These are phyloP conservation scores for Drosophila ercepeae DNA, from an alignment of 1,140 invertebrate species.

Conservation along the genomic window DNA sequence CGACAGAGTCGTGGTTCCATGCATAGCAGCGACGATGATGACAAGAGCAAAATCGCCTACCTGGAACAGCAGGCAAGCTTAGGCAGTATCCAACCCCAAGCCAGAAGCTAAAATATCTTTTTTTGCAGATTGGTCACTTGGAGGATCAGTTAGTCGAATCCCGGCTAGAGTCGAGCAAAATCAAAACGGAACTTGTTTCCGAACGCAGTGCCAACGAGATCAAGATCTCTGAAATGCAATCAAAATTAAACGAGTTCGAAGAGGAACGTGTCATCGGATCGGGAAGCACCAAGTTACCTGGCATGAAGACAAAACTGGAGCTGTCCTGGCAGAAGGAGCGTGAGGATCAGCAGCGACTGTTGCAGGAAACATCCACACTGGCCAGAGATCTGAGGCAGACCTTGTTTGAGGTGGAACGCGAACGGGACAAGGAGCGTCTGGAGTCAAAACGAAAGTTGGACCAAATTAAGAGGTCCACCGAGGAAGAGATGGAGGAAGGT, in stretches of 20 bases:
- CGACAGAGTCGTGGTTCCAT: constrained; percentile 78
- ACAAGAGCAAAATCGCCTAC: constrained; percentile 87
- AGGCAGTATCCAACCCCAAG: neutral
- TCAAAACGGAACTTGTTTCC: constrained; percentile 95
- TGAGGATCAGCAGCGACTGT: constrained; percentile 94
- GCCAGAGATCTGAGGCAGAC: constrained; percentile 95
- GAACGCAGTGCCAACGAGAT: constrained; percentile 95
- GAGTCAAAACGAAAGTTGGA: constrained; percentile 94
- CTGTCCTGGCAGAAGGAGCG: constrained; percentile 98
- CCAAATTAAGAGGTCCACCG: constrained; percentile 91
- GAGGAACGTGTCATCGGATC: constrained; percentile 91
- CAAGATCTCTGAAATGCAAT: constrained; percentile 94
- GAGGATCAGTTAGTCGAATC: constrained; percentile 95
- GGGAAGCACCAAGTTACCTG: constrained; percentile 92
- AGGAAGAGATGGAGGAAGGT: constrained; percentile 95
- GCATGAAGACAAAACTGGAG: constrained; percentile 94
- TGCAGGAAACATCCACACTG: constrained; percentile 95
- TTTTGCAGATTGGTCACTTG: constrained; percentile 87
- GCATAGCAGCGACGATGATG: constrained; percentile 85
- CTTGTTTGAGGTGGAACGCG: constrained; percentile 93
- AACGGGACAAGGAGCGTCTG: constrained; percentile 94
- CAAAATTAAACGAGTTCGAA: constrained; percentile 95
- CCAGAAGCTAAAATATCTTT: neutral
- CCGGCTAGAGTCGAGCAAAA: constrained; percentile 91
- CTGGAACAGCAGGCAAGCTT: constrained; percentile 89